Percentiles rank a stretch among this genome's conserved stretches.
phyloP scores from a whole-genome alignment of 2,797 vertebrate genomes.

The Nothura maculosa region DNA sequence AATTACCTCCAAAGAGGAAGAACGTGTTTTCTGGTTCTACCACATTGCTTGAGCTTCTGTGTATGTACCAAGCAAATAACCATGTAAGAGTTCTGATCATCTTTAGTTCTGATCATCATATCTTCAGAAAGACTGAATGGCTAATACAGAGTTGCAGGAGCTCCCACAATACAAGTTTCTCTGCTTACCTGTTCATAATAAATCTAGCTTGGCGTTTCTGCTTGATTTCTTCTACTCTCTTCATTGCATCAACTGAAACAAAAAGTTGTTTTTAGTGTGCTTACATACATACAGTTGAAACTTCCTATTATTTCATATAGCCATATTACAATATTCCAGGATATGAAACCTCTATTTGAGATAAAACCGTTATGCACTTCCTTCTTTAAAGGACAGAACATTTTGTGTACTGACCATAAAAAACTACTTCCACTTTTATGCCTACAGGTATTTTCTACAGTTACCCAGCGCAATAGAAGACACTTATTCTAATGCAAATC shows the following conservation, averaged over 20 bases:
- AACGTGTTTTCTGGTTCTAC: not conserved
- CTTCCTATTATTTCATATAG: not conserved
- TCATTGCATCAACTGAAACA: slow-evolving; percentile 93
- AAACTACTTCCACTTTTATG: not conserved
- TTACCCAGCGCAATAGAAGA: not conserved
- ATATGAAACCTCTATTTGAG: not conserved
- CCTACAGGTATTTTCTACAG: not conserved
- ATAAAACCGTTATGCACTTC: not conserved
- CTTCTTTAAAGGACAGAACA: not conserved
- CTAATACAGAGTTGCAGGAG: not conserved
- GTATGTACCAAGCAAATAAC: not conserved
- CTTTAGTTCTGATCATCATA: not conserved
- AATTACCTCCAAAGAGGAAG: not conserved
- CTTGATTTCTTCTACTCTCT: slow-evolving; percentile 94
- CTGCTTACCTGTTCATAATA: slow-evolving; percentile 94
- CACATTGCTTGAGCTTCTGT: not conserved
- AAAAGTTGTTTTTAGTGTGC: slow-evolving; percentile 8
- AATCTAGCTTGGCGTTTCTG: slow-evolving; percentile 93
- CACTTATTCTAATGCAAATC: not conserved
- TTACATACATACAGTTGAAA: not conserved
- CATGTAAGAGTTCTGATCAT: not conserved
- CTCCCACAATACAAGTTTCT: not conserved
- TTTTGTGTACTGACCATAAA: not conserved
- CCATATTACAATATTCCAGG: not conserved
- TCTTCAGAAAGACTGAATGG: not conserved